Evolutionary conservation across 2,113 vertebrate species (phyloP), one percentile per base, ranked within the genome.

Genomic region (Sinocyclocheilus anophthalmus): DNA sequence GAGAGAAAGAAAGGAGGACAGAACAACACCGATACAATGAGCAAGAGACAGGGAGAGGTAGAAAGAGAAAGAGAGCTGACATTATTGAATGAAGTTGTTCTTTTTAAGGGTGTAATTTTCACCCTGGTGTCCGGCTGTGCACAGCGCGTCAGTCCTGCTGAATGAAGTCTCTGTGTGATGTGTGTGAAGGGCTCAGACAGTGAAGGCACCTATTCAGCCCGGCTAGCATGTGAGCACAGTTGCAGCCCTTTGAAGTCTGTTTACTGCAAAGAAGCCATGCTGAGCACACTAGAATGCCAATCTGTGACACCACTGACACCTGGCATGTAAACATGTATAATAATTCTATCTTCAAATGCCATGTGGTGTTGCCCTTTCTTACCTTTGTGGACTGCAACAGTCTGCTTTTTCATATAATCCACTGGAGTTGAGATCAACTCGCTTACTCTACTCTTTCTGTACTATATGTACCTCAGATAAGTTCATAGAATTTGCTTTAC

Each of bases 221-320:
- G 30, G 42, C 70, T 87, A 82, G 83, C 87, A 67, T 87, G 83
- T 85, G 63, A 83, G 86, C 86, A 72, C 78, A 88, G 84, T 81
- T 65, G 88, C 59, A 85, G 81, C 89, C 88, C 92, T 95, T 95
- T 95, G 94, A 95, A 94, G 95, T 93, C 89, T 94, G 92, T 95
- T 94, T 93, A 93, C 92, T 67, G 87, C 90, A 88, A 83, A 12
- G 92, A 91, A 91, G 87, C 88, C 94, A 90, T 90, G 93, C 95
- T 93, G 94, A 87, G 94, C 92, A 89, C 93, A 91, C 91, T 88
- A 89, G 91, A 94, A 92, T 88, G 92, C 91, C 93, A 95, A 93
- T 95, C 93, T 94, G 94, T 93, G 94, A 94, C 94, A 94, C 93
- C 89, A 90, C 92, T 93, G 94, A 94, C 94, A 94, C 94, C 93